Percentiles rank a stretch among this genome's conserved stretches.
Conservation (phyloP, 2,797 vertebrate genomes). For the Coccyzus lansbergi region DNA sequence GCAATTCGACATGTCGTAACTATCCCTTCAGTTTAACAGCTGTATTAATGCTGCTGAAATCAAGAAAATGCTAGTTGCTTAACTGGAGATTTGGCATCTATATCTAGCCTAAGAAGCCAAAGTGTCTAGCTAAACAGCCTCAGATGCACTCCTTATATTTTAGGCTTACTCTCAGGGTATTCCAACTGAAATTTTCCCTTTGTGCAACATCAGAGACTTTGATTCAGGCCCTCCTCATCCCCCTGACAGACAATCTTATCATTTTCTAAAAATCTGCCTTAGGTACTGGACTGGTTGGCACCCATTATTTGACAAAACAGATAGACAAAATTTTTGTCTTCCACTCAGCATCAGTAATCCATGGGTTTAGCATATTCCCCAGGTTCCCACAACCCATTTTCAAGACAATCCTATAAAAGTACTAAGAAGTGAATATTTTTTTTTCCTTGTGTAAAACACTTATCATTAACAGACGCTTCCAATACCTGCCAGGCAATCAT, state of each 20-base stretch:
- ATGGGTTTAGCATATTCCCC: neutral
- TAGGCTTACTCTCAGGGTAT: neutral
- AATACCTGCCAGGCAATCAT: neutral
- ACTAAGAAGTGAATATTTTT: neutral
- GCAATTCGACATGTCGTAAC: neutral
- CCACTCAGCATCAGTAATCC: neutral
- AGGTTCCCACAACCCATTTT: neutral
- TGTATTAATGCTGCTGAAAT: neutral
- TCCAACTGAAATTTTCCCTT: neutral
- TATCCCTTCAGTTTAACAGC: neutral
- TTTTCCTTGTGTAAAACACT: neutral
- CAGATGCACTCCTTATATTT: neutral
- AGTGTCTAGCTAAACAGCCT: neutral
- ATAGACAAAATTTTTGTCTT: neutral
- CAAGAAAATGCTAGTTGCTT: neutral
- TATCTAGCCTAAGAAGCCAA: neutral
- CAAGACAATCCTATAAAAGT: neutral
- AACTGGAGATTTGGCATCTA: neutral
- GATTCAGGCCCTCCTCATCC: neutral
- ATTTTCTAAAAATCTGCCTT: neutral
- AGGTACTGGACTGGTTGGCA: neutral
- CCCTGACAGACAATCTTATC: neutral
- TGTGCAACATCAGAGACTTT: neutral
- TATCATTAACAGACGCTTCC: neutral
- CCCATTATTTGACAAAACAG: neutral